These are phyloP conservation scores for Pongo pygmaeus DNA, from an alignment of 2,113 vertebrate genomes.

Conservation along the genomic window DNA sequence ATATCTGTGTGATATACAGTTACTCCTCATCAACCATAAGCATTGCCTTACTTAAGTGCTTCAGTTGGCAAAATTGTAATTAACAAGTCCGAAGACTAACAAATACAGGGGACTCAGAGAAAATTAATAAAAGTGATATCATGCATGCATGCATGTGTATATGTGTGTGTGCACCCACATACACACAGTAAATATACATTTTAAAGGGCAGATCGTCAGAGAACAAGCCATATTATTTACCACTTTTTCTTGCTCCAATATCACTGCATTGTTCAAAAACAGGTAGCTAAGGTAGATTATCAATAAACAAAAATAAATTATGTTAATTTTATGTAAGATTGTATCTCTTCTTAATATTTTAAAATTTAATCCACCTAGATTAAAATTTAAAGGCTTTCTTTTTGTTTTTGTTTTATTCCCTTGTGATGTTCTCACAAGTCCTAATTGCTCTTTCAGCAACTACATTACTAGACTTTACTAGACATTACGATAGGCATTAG, in stretches of 20 bases:
- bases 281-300: not conserved
- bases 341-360: not conserved
- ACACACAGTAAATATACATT: not conserved
- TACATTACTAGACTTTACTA: not conserved
- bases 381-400: conserved; percentile 2
- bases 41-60: not conserved
- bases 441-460: not conserved
- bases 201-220: not conserved
- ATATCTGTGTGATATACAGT: not conserved
- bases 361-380: not conserved
- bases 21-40: not conserved
- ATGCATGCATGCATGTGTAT: not conserved
- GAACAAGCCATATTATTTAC: not conserved
- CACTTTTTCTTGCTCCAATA: not conserved
- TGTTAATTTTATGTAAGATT: not conserved
- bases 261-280: not conserved
- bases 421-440: not conserved
- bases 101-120: not conserved
- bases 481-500: not conserved
- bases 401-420: not conserved
- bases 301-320: not conserved
- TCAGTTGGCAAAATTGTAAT: not conserved
- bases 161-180: not conserved
- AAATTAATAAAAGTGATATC: not conserved
- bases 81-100: not conserved